Evolutionary conservation across 2,797 vertebrate genomes (phyloP).

Genomic region (Leucoraja ocellata): DNA sequence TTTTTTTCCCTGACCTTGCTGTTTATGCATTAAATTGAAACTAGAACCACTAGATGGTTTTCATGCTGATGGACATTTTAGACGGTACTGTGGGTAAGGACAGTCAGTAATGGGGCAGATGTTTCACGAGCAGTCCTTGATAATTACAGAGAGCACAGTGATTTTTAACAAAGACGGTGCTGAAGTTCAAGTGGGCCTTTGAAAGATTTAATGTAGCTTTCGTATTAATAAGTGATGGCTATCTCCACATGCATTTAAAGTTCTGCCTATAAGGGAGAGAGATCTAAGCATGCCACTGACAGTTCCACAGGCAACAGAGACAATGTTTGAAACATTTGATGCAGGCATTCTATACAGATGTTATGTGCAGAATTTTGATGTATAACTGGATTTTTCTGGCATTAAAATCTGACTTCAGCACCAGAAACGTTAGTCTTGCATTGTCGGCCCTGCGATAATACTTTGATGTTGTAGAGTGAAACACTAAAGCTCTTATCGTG

Average conservation of each 20-base stretch:
- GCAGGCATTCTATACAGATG: neutral
- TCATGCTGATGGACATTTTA: neutral
- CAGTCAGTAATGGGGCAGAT: neutral
- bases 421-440: neutral
- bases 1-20: neutral
- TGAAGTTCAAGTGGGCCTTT: neutral
- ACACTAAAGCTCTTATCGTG: neutral
- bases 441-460: neutral
- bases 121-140: neutral
- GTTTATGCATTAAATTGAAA: neutral
- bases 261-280: neutral
- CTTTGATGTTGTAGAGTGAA: neutral
- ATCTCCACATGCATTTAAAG: neutral
- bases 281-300: neutral
- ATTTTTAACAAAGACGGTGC: neutral
- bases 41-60: neutral
- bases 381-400: neutral
- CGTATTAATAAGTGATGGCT: neutral
- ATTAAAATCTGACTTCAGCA: neutral
- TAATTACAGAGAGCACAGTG: neutral
- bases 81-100: neutral
- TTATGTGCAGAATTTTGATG: neutral
- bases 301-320: neutral
- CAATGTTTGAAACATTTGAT: neutral
- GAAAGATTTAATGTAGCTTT: neutral